These are phyloP conservation scores for Oceanites oceanicus DNA, from an alignment of 2,113 vertebrate genomes.

Conservation along the genomic window DNA sequence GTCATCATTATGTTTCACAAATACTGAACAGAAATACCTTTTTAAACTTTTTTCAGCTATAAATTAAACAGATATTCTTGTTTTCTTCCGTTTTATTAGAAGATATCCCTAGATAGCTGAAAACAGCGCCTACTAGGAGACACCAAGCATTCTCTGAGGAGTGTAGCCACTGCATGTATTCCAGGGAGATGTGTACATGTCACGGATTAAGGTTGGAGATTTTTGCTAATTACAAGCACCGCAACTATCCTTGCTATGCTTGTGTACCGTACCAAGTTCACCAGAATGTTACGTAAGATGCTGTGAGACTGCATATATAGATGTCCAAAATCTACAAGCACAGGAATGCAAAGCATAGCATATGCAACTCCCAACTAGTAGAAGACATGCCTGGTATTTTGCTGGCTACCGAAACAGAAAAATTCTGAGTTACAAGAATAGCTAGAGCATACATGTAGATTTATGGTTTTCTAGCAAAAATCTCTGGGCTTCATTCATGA, in stretches of 20 bases:
- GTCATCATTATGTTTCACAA: background rate
- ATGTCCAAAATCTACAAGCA: background rate
- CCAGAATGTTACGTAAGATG: background rate
- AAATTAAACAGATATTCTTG: background rate
- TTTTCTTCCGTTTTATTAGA: background rate
- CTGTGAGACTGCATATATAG: background rate
- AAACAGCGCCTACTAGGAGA: background rate
- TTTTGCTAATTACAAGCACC: background rate
- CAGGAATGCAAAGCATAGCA: background rate
- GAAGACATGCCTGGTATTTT: background rate
- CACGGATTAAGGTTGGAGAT: background rate
- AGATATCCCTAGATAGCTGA: background rate
- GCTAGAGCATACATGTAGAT: background rate
- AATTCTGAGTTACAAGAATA: background rate
- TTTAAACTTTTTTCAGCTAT: background rate
- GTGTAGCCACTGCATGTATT: background rate
- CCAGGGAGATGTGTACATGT: background rate
- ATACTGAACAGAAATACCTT: background rate
- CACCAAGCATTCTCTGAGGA: background rate
- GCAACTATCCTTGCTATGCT: background rate
- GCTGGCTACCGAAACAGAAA: background rate
- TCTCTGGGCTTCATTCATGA: background rate
- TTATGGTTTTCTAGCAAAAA: background rate
- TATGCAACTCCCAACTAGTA: background rate
- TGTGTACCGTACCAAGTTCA: background rate